A percentile compares a stretch with the other conserved stretches of the same genome.
These are phyloP conservation scores for Stenolophus ochropezus DNA, from an alignment of 2,888 invertebrate genomes.

Conservation along the genomic window DNA sequence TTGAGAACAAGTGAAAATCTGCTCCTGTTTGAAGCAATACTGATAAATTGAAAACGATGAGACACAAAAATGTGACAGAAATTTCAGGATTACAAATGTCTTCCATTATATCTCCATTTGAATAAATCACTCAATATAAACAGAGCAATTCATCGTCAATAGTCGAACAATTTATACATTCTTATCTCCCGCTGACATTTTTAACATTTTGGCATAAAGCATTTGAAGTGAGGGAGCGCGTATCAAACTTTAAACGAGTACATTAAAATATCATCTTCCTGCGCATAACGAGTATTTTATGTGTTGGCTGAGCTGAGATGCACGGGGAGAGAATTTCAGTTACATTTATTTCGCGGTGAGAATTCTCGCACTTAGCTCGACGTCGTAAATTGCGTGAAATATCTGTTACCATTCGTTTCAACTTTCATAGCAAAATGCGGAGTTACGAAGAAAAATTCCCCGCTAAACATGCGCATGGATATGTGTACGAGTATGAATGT, in stretches of 20 bases:
- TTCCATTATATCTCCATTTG: not conserved
- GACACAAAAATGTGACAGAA: not conserved
- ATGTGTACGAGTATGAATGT: not conserved
- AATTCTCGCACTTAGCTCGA: conserved; percentile 31
- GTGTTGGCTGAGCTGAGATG: conserved; percentile 19
- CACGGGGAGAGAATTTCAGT: conserved; percentile 32
- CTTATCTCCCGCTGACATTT: conserved; percentile 34
- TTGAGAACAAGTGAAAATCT: not conserved
- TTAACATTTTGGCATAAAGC: conserved; percentile 27
- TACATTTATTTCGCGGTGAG: conserved; percentile 48
- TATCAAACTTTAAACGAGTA: conserved; percentile 51
- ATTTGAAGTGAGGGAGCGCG: not conserved
- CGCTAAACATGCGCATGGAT: conserved; percentile 12
- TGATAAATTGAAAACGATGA: not conserved
- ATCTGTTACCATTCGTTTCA: conserved; percentile 51
- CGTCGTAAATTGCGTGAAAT: conserved; percentile 50
- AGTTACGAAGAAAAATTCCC: conserved; percentile 14
- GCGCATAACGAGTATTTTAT: conserved; percentile 51
- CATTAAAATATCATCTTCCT: conserved; percentile 56
- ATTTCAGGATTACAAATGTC: not conserved
- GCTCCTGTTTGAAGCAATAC: not conserved
- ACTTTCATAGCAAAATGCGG: conserved; percentile 13
- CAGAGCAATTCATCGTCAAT: conserved; percentile 14
- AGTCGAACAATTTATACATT: not conserved
- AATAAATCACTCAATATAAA: not conserved